These are phyloP conservation scores for Drosophila novamexicana DNA, from an alignment of 1,140 invertebrate species.

Conservation along the genomic window DNA sequence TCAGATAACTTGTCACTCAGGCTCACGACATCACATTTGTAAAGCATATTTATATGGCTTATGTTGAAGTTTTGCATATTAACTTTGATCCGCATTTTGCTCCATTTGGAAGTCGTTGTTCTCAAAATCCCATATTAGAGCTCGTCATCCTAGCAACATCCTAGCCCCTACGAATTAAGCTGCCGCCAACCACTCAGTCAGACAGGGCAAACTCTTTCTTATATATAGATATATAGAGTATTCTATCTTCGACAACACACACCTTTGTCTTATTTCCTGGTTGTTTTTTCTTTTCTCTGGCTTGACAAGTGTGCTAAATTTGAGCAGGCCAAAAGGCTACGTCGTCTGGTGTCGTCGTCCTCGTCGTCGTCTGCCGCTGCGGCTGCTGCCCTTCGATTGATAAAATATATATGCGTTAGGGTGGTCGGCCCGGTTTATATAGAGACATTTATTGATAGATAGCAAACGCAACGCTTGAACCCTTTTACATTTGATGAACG, in stretches of 20 bases:
- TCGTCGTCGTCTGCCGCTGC: constrained; percentile 27
- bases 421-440: constrained; percentile 41
- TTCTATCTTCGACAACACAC: too few species aligned
- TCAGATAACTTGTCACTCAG: too few species aligned
- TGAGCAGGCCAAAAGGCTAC: constrained; percentile 53
- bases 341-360: constrained; percentile 42
- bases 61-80: too few species aligned
- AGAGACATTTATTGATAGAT: constrained; percentile 83
- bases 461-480: constrained; percentile 81
- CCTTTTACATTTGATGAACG: constrained; percentile 82
- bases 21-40: too few species aligned
- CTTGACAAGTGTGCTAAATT: constrained; percentile 59
- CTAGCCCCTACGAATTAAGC: too few species aligned
- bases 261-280: neutral
- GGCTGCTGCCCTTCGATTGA: constrained; percentile 43
- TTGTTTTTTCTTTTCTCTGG: constrained; percentile 5
- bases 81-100: too few species aligned
- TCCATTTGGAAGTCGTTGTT: too few species aligned
- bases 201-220: neutral
- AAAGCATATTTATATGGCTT: too few species aligned
- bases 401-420: constrained; percentile 52
- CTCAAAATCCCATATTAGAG: too few species aligned
- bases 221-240: too few species aligned
- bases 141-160: too few species aligned
- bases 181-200: neutral